Percentiles rank a stretch among this genome's conserved stretches.
Evolutionary conservation across 1,140 invertebrate species (phyloP).

Genomic region (Tribolium castaneum): DNA sequence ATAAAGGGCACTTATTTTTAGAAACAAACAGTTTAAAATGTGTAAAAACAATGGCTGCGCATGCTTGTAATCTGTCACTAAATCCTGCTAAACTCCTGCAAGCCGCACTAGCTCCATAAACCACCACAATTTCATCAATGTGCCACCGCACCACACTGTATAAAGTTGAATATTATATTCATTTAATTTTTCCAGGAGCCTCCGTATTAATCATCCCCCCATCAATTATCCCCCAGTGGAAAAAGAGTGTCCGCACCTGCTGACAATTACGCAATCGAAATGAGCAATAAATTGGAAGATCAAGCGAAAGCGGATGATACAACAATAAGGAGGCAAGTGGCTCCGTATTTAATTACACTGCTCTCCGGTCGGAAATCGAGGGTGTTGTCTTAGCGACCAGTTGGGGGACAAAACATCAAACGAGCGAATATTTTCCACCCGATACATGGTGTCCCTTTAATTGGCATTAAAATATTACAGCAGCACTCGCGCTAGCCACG

Average conservation of each 20-base stretch:
- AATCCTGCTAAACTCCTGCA: too few relatives aligned
- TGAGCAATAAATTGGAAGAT: constrained; percentile 52
- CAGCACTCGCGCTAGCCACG: not conserved
- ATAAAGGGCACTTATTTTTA: too few relatives aligned
- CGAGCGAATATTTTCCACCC: constrained; percentile 1
- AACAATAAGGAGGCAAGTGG: constrained; percentile 50
- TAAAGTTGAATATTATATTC: too few relatives aligned
- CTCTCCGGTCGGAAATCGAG: constrained; percentile 38
- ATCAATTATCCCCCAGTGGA: not conserved
- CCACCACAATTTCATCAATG: too few relatives aligned
- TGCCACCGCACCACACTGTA: too few relatives aligned
- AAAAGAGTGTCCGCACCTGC: constrained; percentile 30
- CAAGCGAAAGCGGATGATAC: constrained; percentile 39
- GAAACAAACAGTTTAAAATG: too few relatives aligned
- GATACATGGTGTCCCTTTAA: constrained; percentile 9
- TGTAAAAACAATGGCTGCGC: too few relatives aligned
- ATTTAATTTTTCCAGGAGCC: too few relatives aligned
- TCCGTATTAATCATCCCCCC: too few relatives aligned
- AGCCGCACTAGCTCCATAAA: too few relatives aligned
- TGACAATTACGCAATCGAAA: constrained; percentile 37
- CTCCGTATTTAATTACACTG: constrained; percentile 47
- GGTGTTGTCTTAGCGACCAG: constrained; percentile 52
- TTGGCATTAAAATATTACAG: constrained; percentile 36
- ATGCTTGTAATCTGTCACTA: too few relatives aligned
- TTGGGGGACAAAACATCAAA: constrained; percentile 41